phyloP scores from a whole-genome alignment of 2,888 invertebrate genomes.

The Protonemura montana region DNA sequence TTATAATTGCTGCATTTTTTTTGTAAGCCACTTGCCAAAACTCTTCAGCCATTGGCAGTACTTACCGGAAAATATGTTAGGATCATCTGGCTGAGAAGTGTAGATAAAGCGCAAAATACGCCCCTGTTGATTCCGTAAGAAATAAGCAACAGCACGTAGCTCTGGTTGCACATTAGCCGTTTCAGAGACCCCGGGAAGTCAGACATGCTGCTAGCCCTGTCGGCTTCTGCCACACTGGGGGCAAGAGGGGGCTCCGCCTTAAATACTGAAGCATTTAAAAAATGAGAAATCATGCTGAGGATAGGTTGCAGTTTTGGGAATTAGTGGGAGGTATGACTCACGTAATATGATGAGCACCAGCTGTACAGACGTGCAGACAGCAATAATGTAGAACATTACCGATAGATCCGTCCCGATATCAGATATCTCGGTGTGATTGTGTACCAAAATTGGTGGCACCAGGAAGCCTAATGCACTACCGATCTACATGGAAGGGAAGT shows the following conservation, averaged over 20 bases:
- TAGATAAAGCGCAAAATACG: constrained; percentile 96
- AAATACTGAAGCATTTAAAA: constrained; percentile 73
- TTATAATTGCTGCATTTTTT: no score
- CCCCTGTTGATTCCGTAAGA: constrained; percentile 96
- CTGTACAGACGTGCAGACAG: constrained; percentile 61
- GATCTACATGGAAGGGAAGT: constrained; percentile 57
- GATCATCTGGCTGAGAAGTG: constrained; percentile 88
- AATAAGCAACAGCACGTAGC: constrained; percentile 81
- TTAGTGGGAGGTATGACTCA: constrained; percentile 52
- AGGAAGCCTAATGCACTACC: constrained; percentile 68
- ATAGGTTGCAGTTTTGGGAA: no score
- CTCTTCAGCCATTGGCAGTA: no score
- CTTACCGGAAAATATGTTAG: constrained; percentile 79
- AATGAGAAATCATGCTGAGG: constrained; percentile 51
- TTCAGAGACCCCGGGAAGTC: constrained; percentile 76
- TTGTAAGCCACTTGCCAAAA: no score
- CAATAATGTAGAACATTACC: constrained; percentile 63
- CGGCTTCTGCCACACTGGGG: constrained; percentile 87
- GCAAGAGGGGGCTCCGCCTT: constrained; percentile 86
- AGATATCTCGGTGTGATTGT: constrained; percentile 55
- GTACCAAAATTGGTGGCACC: constrained; percentile 65
- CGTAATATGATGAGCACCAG: constrained; percentile 62
- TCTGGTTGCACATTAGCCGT: constrained; percentile 77
- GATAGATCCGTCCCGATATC: constrained; percentile 57
- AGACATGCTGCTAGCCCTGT: constrained; percentile 62